Conservation (phyloP, 2,797 vertebrate species). For the Oryzias dopingdopingensis region DNA sequence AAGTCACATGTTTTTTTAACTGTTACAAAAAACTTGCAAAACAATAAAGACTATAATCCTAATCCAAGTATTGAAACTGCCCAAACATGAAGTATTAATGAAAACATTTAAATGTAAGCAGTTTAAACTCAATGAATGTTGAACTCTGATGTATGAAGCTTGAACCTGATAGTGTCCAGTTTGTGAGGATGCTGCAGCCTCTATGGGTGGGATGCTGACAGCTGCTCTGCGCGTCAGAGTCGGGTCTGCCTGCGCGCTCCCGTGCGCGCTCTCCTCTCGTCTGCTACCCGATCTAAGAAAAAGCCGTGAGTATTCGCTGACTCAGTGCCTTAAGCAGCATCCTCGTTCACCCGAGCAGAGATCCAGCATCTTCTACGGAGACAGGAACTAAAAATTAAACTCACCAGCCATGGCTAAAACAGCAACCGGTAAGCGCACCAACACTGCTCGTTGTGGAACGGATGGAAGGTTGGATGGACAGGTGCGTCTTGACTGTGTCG, state of each 20-base stretch:
- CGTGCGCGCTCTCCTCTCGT: slow-evolving; percentile 57
- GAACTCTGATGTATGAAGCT: background rate
- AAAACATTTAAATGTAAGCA: background rate
- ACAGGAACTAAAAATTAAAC: slow-evolving; percentile 15
- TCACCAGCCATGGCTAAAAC: slow-evolving; percentile 79
- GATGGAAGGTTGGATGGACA: background rate
- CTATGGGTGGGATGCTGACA: slow-evolving; percentile 5
- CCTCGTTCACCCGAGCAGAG: slow-evolving; percentile 64
- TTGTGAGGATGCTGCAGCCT: background rate
- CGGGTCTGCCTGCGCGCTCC: slow-evolving; percentile 67
- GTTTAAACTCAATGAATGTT: background rate
- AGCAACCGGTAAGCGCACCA: slow-evolving; percentile 72
- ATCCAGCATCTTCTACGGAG: slow-evolving; percentile 61
- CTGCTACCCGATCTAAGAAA: slow-evolving; percentile 49
- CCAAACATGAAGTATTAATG: too few relatives aligned
- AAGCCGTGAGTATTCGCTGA: slow-evolving; percentile 73
- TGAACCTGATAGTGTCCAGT: background rate
- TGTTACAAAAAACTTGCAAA: too few relatives aligned
- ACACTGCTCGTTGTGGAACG: background rate
- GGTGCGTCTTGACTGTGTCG: slow-evolving; percentile 26
- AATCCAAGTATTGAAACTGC: too few relatives aligned
- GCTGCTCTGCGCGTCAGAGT: slow-evolving; percentile 37
- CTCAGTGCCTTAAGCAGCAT: slow-evolving; percentile 83
- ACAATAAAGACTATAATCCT: too few relatives aligned
- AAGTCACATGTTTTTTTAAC: too few relatives aligned